A percentile compares a stretch with the other conserved stretches of the same genome.
These are phyloP conservation scores for Nixonia krombeini DNA, from an alignment of 1,140 invertebrate genomes.

Conservation along the genomic window DNA sequence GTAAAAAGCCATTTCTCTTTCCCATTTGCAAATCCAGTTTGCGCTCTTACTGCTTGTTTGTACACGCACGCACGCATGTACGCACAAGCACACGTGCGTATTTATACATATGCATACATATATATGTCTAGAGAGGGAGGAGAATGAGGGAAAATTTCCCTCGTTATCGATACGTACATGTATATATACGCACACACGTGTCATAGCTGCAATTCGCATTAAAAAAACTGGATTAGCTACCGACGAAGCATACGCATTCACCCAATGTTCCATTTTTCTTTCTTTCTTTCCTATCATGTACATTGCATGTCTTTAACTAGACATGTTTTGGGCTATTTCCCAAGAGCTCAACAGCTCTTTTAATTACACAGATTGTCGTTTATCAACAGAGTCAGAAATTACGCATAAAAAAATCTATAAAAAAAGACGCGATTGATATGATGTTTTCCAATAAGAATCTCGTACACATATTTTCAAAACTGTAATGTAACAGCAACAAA, in stretches of 20 bases:
- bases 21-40: conserved; percentile 47
- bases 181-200: conserved; percentile 26
- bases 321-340: too few relatives aligned
- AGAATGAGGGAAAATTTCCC: conserved; percentile 50
- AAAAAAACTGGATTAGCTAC: conserved; percentile 57
- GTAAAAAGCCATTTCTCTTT: conserved; percentile 8
- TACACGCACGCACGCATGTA: too few relatives aligned
- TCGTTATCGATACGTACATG: conserved; percentile 22
- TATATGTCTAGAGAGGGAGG: too few relatives aligned
- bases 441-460: not conserved
- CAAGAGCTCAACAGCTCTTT: too few relatives aligned
- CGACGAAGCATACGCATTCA: conserved; percentile 13
- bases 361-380: too few relatives aligned
- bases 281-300: conserved; percentile 6
- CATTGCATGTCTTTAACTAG: too few relatives aligned
- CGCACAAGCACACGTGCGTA: conserved; percentile 49
- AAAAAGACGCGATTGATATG: not conserved
- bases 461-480: not conserved
- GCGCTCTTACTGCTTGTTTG: conserved; percentile 38
- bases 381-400: too few relatives aligned
- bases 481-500: not conserved
- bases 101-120: conserved; percentile 35
- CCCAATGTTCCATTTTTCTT: not conserved
- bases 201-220: conserved; percentile 50
- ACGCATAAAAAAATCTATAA: not conserved